Conservation (phyloP, 2,888 invertebrate genomes). For the Aethes cnicana region DNA sequence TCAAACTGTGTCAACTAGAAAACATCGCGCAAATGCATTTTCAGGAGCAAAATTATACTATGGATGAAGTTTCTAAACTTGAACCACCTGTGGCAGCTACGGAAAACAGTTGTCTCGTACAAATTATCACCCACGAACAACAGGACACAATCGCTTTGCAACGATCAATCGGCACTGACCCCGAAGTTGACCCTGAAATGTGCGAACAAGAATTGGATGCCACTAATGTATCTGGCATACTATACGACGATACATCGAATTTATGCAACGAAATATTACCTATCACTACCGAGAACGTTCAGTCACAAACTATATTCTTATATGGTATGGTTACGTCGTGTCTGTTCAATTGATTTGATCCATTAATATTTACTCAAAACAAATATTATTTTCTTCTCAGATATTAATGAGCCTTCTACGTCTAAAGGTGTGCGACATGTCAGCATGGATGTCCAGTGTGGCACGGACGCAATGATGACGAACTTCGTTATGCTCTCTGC, state of each 20-base stretch:
- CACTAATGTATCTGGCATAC: conserved; percentile 46
- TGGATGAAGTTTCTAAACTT: neutral
- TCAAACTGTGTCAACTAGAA: conserved; percentile 52
- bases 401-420: conserved; percentile 74
- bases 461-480: conserved; percentile 52
- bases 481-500: conserved; percentile 47
- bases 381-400: conserved; percentile 44
- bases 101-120: conserved; percentile 34
- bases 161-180: conserved; percentile 12
- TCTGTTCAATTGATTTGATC: neutral
- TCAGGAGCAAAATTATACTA: neutral
- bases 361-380: neutral
- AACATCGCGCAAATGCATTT: conserved; percentile 29
- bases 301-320: conserved; percentile 62
- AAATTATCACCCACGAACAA: neutral
- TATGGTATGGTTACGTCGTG: conserved; percentile 48
- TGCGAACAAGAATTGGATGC: conserved; percentile 25
- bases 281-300: conserved; percentile 45
- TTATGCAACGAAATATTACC: conserved; percentile 42
- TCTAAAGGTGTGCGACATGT: conserved; percentile 72
- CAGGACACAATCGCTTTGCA: conserved; percentile 10
- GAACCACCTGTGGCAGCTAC: conserved; percentile 45
- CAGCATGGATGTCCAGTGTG: conserved; percentile 69
- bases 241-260: conserved; percentile 47
- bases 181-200: conserved; percentile 4